Evolutionary conservation across 2,113 vertebrate genomes (phyloP).

Genomic region (Platysternon megacephalum): DNA sequence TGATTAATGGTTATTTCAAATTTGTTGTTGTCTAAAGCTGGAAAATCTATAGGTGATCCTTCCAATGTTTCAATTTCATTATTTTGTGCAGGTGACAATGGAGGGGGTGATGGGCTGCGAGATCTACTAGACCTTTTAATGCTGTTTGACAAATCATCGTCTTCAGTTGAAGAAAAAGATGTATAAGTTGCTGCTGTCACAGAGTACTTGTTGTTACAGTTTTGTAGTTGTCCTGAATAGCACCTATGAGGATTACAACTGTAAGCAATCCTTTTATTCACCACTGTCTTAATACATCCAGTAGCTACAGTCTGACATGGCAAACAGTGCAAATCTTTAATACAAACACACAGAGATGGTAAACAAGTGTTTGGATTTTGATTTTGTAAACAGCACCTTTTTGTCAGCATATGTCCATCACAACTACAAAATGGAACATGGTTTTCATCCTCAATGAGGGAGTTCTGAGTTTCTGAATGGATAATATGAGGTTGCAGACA

Average conservation of each 20-base stretch:
- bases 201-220: constrained; percentile 47
- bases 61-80: constrained; percentile 79
- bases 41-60: constrained; percentile 71
- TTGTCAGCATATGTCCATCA: constrained; percentile 77
- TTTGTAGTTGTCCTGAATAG: constrained; percentile 73
- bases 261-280: constrained; percentile 77
- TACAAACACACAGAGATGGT: constrained; percentile 78
- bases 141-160: constrained; percentile 61
- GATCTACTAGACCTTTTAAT: constrained; percentile 71
- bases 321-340: constrained; percentile 84
- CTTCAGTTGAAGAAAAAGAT: constrained; percentile 54
- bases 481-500: constrained; percentile 71
- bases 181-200: constrained; percentile 55
- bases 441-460: constrained; percentile 73
- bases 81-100: constrained; percentile 87
- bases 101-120: constrained; percentile 89
- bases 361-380: constrained; percentile 78
- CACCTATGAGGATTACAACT: constrained; percentile 77
- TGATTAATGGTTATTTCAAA: constrained; percentile 76
- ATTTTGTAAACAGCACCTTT: constrained; percentile 82
- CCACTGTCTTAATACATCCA: constrained; percentile 77
- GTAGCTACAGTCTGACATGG: constrained; percentile 83
- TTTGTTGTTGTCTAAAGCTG: constrained; percentile 72
- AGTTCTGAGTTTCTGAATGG: constrained; percentile 74
- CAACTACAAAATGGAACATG: constrained; percentile 77